phyloP scores from a whole-genome alignment of 2,888 invertebrate species.

The Poecilus cupreus region DNA sequence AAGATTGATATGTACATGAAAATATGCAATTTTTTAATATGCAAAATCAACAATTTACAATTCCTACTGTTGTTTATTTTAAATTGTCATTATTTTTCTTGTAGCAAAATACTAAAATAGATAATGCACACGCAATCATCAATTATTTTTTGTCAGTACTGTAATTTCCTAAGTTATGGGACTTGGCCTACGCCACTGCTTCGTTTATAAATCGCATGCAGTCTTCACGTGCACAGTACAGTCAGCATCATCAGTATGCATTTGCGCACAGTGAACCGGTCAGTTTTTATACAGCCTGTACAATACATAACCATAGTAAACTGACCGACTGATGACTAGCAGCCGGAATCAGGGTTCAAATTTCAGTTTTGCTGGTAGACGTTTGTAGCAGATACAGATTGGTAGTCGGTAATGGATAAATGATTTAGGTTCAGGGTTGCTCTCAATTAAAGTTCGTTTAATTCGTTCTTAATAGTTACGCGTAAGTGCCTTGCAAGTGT shows the following conservation, averaged over 20 bases:
- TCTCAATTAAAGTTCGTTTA: conserved; percentile 43
- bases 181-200: conserved; percentile 21
- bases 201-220: conserved; percentile 20
- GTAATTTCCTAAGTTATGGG: too few species aligned
- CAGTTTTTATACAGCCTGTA: neutral
- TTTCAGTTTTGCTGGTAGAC: neutral
- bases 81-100: too few species aligned
- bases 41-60: too few species aligned
- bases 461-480: conserved; percentile 42
- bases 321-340: neutral
- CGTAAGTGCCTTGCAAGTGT: conserved; percentile 25
- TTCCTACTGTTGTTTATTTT: too few species aligned
- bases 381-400: neutral
- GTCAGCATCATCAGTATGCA: neutral
- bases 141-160: too few species aligned
- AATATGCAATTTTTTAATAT: too few species aligned
- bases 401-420: neutral
- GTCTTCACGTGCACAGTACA: conserved; percentile 27
- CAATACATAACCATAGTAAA: conserved; percentile 5
- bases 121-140: too few species aligned
- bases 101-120: too few species aligned
- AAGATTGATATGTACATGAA: too few species aligned
- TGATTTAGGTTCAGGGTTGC: conserved; percentile 41
- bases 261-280: neutral
- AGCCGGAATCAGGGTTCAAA: conserved; percentile 25